Evolutionary conservation across 2,113 vertebrate species (phyloP), one percentile per base, ranked within the genome.

Genomic region (Pedetes capensis): DNA sequence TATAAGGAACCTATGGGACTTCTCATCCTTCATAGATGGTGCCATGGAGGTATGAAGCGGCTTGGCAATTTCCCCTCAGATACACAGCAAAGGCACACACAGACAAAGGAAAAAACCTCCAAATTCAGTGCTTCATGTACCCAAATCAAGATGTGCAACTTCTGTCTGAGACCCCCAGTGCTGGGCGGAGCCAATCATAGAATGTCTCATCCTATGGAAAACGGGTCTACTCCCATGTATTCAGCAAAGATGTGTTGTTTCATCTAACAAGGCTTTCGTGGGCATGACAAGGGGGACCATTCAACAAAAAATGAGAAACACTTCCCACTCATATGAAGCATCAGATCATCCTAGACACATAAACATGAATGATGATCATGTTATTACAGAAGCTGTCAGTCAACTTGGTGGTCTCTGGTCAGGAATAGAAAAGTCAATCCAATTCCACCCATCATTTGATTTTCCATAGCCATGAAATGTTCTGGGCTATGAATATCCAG

Each of bases 361-460:
- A 25, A 37, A 8, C 8, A 29, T 0, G 5, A 66, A 29, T 1
- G 0, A 34, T 47, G 63, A 17, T 32, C 61, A 37, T 11, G 0
- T 12, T n/a, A 61, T 10, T 10, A 25, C 13, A 53, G 44, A 66
- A 8, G 0, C 20, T 47, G 2, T 81, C 20, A 6, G 22, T 23
- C 29, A 75, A 14, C 20, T 0, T 27, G 6, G 23, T 16, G 17
- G 14, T 42, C 13, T 44, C 71, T 32, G 27, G 10, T 37, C n/a
- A 27, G 87, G 20, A 25, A 5, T 1, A 39, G 1, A 91, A 39
- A 81, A 72, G 68, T 14, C 14, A 29, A 87, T n/a, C 37, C 23
- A 49, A 49, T 32, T 25, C 17, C 49, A 74, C 6, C 17, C 8
- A 75, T 8, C 8, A 51, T 39, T 20, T 64, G 44, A 51, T 49